These are phyloP conservation scores for Temnothorax longispinosus DNA, from an alignment of 1,140 invertebrate genomes.

Conservation along the genomic window DNA sequence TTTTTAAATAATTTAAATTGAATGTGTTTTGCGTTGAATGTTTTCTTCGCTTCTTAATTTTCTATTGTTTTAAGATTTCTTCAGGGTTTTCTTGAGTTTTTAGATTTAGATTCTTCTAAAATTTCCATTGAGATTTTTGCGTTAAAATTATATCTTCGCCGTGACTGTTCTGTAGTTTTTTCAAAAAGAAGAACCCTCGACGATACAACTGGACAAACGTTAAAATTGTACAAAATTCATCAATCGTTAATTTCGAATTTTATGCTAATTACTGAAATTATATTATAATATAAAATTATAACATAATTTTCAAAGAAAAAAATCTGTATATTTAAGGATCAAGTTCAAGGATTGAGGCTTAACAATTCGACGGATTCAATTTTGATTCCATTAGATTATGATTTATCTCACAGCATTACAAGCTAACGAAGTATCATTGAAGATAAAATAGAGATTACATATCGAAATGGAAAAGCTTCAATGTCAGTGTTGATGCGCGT, in stretches of 20 bases:
- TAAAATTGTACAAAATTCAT: background rate
- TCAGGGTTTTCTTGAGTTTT: background rate
- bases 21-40: background rate
- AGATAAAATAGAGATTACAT: conserved; percentile 9
- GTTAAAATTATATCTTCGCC: background rate
- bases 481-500: conserved; percentile 11
- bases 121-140: background rate
- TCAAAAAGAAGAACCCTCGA: background rate
- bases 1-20: background rate
- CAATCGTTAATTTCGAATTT: background rate
- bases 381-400: background rate
- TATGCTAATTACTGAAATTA: background rate
- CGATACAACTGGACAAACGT: background rate
- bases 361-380: background rate
- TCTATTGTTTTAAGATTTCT: background rate
- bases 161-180: background rate
- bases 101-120: background rate
- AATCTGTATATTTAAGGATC: background rate
- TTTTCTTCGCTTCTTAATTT: background rate
- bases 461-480: conserved; percentile 1
- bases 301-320: background rate
- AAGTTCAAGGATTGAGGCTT: background rate
- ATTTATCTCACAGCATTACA: background rate
- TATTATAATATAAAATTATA: background rate
- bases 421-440: background rate